Base-by-base conservation (phyloP, 2,888 invertebrate species). In the Buathra laborator region DNA sequence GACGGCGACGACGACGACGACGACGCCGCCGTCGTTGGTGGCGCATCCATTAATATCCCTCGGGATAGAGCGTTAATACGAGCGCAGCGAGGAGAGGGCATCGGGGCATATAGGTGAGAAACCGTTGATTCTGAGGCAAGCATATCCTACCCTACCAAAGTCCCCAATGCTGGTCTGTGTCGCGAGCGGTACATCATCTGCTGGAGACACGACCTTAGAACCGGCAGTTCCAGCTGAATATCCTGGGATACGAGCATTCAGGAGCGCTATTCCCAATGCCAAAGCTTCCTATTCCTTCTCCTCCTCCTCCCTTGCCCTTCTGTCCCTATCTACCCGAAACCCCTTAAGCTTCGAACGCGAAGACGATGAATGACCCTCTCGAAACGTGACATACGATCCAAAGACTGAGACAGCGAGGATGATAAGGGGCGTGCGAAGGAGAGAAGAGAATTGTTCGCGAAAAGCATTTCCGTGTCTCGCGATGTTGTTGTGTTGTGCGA, bases 1-100 rank as follows among this genome's bases (percentile, higher is more conserved):
- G 46, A 43, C 37, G 68, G 44, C 56, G 56, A 71, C 16, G 71
- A 59, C 79, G 24, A 24, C 24, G 2, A 3, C 53, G 44, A 44
- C 70, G 46, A 43, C 37, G 59, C 19, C 56, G 56, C 66, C 16
- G 71, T 48, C 79, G 67, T 83, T 72, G 79, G 71, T 76, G 77
- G 64, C 75, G 83, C 87, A 81, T 88, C 91, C 90, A 92, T 91
- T 91, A 91, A 92, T 91, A 92, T 92, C 89, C 90, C 88, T 89
- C 86, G 86, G 88, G 87, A 86, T 90, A 83, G 87, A 84, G 77
- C 83, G 86, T 80, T 88, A 86, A 88, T 86, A 88, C 87, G 88
- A 87, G 86, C 68, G 86, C 70, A 46, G 75, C 16, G 71, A 62
- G 29, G 46, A 46, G 46, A 46, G 80, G 75, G 53, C 64, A 24